Evolutionary conservation across 1,140 invertebrate species (phyloP).

Genomic region (Latrodectus geometricus): DNA sequence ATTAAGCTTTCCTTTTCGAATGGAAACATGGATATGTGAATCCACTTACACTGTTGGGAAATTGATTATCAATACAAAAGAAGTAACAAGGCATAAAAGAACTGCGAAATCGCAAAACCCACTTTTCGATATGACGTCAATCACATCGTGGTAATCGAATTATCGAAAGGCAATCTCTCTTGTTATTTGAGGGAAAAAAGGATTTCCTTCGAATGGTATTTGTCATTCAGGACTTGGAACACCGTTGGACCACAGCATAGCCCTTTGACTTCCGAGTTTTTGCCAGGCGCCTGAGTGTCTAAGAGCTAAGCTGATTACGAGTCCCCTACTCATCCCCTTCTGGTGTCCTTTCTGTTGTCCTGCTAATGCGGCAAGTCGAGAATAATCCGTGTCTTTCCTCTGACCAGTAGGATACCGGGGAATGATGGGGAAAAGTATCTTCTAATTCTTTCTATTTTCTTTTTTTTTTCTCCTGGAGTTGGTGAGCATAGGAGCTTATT

Average conservation of each 20-base stretch:
- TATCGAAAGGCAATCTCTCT: neutral
- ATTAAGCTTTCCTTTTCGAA: too few relatives aligned
- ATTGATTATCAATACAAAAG: too few relatives aligned
- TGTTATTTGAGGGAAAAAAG: constrained; percentile 7
- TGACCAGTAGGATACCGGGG: constrained; percentile 2
- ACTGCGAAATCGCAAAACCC: too few relatives aligned
- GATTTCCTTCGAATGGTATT: constrained; percentile 17
- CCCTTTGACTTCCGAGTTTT: constrained; percentile 21
- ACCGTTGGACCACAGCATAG: neutral
- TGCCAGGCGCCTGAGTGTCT: constrained; percentile 15
- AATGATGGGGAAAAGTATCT: neutral
- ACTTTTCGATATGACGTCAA: constrained; percentile 1
- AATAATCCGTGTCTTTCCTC: constrained; percentile 24
- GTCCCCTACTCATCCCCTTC: neutral
- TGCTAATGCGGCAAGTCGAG: constrained; percentile 44
- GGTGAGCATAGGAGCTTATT: constrained; percentile 1
- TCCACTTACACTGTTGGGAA: too few relatives aligned
- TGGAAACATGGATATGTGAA: too few relatives aligned
- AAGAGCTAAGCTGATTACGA: constrained; percentile 35
- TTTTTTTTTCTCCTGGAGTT: neutral
- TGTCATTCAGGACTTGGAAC: constrained; percentile 30
- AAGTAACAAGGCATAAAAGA: too few relatives aligned
- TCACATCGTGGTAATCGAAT: constrained; percentile 33
- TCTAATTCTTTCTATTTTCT: constrained; percentile 22
- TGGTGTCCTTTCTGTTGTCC: constrained; percentile 25